Base-by-base conservation (phyloP, 2,888 invertebrate species). In the Lamproptera curius region DNA sequence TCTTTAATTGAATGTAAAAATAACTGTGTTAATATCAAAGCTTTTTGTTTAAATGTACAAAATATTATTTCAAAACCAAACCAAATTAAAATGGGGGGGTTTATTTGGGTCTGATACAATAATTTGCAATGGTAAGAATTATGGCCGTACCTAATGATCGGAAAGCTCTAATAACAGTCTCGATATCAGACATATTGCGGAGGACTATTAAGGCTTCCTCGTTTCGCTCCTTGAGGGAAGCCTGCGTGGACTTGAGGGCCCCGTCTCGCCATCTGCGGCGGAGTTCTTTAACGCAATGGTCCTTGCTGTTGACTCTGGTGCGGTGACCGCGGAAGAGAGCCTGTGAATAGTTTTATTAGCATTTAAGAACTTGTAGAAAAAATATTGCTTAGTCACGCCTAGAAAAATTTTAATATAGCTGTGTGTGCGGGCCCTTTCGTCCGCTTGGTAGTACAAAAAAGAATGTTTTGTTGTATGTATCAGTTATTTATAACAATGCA, bases 261-360 rank as follows among this genome's bases (percentile, higher is more conserved):
- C 84, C 86, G 8, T 67, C 63, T 14, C 78, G 76, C 87, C 84
- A 87, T 16, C 86, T 61, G n/a, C 66, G 70, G 0, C 87, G 69
- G 1, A 87, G 55, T 20, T 70, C 70, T 0, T 59, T 58, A 1
- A 79, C 70, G 11, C 71, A 67, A 1, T 50, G 54, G 55, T 79
- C 73, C 17, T 36, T 14, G 13, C 64, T 55, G 1, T 58, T 57
- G 13, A 64, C 49, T 10, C 88, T 76, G 1, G 62, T 77, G 16
- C 60, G 65, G 59, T 90, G 82, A 0, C 90, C 91, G 1, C 90
- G 88, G 79, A 89, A 90, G 37, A 84, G 70, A 2, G 90, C 88
- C 81, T 88, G 52, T n/a, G n/a, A n/a, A n/a, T n/a, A n/a, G n/a
- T n/a, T n/a, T n/a, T n/a, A n/a, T n/a, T n/a, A n/a, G n/a, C n/a